phyloP scores from a whole-genome alignment of 2,888 invertebrate genomes.

The Volucella zonaria region DNA sequence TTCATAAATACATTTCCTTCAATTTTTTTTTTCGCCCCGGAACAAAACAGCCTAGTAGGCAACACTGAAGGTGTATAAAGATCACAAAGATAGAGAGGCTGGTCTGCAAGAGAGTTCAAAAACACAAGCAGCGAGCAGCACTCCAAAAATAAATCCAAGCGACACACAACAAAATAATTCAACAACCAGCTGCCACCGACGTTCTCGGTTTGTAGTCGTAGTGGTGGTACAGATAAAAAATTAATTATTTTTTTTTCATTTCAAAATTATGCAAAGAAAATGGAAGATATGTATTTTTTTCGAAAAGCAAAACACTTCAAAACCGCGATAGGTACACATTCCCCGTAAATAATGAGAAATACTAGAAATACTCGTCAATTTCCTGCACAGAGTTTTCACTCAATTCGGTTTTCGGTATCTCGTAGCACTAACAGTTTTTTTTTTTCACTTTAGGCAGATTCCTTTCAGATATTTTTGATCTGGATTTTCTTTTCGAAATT shows the following conservation, averaged over 20 bases:
- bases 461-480: conserved; percentile 1
- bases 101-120: conserved; percentile 13
- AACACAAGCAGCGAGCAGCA: conserved; percentile 36
- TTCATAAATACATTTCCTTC: not conserved
- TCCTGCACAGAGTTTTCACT: conserved; percentile 18
- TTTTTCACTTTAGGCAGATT: not conserved
- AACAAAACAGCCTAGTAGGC: conserved; percentile 11
- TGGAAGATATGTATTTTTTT: conserved; percentile 3
- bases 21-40: not conserved
- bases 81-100: conserved; percentile 42
- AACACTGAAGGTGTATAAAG: conserved; percentile 57
- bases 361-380: not conserved
- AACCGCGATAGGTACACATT: conserved; percentile 29
- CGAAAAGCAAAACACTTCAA: conserved; percentile 16
- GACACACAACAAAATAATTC: conserved; percentile 12
- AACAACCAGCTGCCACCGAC: conserved; percentile 13
- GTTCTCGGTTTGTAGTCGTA: too few relatives aligned
- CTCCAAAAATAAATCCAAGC: conserved; percentile 73
- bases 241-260: conserved; percentile 17
- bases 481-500: not conserved
- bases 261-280: conserved; percentile 6
- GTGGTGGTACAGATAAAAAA: conserved; percentile 9
- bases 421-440: not conserved
- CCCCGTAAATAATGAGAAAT: not conserved
- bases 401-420: conserved; percentile 19